These are phyloP conservation scores for Melieria omissa DNA, from an alignment of 2,888 invertebrate species.

Conservation along the genomic window DNA sequence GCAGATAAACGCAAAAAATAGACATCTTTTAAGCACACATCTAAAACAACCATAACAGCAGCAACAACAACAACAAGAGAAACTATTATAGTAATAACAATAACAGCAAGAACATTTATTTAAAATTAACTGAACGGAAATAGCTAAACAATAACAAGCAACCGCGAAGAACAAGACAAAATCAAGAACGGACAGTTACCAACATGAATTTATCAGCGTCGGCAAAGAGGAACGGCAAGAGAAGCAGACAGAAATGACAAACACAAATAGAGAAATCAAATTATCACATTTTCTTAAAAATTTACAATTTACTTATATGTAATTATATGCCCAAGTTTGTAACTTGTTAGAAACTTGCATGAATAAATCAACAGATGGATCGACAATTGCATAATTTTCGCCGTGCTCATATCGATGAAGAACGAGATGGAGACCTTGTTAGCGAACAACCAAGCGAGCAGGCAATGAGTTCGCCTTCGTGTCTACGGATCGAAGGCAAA, in stretches of 20 bases:
- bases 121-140: slow-evolving; percentile 10
- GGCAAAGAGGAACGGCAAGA: slow-evolving; percentile 6
- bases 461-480: too few relatives aligned
- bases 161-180: neutral
- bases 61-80: slow-evolving; percentile 7
- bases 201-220: too few relatives aligned
- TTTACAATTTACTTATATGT: slow-evolving; percentile 40
- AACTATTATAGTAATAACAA: slow-evolving; percentile 15
- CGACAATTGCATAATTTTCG: slow-evolving; percentile 40
- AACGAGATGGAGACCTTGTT: too few relatives aligned
- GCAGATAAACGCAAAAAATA: slow-evolving; percentile 95
- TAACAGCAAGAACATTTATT: slow-evolving; percentile 27
- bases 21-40: slow-evolving; percentile 42
- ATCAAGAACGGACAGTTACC: too few relatives aligned
- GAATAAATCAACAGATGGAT: slow-evolving; percentile 33
- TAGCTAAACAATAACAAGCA: neutral
- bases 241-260: slow-evolving; percentile 22
- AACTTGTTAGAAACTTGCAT: slow-evolving; percentile 35
- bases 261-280: slow-evolving; percentile 28
- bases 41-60: slow-evolving; percentile 16
- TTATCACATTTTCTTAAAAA: slow-evolving; percentile 32
- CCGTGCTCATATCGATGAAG: neutral
- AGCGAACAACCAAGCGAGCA: too few relatives aligned
- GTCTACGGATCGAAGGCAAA: too few relatives aligned
- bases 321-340: slow-evolving; percentile 31